Evolutionary conservation across 2,113 vertebrate genomes (phyloP).

Genomic region (Colossoma macropomum): DNA sequence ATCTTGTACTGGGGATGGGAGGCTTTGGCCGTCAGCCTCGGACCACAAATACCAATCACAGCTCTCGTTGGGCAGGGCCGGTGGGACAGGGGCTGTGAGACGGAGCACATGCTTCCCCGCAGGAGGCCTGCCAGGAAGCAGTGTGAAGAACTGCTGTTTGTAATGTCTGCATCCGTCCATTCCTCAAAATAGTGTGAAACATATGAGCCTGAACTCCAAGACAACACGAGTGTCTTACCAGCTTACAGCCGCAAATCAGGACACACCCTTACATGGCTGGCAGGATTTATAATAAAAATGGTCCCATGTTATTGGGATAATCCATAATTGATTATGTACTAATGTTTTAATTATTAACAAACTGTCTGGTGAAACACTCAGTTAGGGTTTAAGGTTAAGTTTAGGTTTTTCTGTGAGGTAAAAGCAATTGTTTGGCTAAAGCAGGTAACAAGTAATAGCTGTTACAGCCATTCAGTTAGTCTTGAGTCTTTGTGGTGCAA

Average conservation of each 20-base stretch:
- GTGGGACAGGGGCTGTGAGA: slow-evolving; percentile 45
- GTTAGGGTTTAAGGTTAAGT: too few species aligned
- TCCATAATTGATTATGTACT: too few species aligned
- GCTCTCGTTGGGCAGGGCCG: slow-evolving; percentile 30
- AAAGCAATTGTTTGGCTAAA: too few species aligned
- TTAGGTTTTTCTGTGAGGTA: too few species aligned
- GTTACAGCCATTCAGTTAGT: too few species aligned
- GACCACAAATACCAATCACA: slow-evolving; percentile 57
- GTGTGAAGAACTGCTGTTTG: slow-evolving; percentile 36
- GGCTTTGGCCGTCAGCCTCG: slow-evolving; percentile 49
- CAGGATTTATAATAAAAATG: not conserved
- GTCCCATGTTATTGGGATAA: not conserved
- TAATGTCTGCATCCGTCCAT: slow-evolving; percentile 36
- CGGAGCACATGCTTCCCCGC: slow-evolving; percentile 42
- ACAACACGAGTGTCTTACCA: slow-evolving; percentile 11
- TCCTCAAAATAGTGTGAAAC: slow-evolving; percentile 18
- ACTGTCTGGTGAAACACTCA: not conserved
- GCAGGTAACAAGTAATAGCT: too few species aligned
- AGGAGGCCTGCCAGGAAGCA: slow-evolving; percentile 46
- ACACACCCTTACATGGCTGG: not conserved
- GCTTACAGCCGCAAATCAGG: slow-evolving; percentile 1
- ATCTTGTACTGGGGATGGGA: slow-evolving; percentile 53
- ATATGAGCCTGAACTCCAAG: slow-evolving; percentile 32
- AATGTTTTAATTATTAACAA: not conserved
- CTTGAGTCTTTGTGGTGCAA: too few species aligned